Evolutionary conservation across 2,113 vertebrate species (phyloP), one percentile per base, ranked within the genome.

Genomic region (Corapipo altera): DNA sequence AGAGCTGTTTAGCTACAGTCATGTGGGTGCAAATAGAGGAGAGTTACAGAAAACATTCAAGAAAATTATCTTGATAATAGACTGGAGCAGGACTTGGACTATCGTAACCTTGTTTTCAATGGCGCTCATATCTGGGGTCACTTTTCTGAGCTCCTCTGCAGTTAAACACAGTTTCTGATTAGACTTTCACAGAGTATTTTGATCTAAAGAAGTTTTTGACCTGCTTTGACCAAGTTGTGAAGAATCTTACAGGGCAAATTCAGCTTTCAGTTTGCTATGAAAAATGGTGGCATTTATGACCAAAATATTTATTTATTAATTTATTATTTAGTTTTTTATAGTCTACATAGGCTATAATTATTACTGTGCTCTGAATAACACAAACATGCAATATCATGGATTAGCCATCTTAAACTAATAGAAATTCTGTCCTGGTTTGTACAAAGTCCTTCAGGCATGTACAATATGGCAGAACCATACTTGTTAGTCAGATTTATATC

Each of bases 381-480:
- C 21, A 65, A 15, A 90, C 79, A 83, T 58, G 17, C 24, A 65
- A 6, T 33, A 48, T 19, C 2, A 61, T 52, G 12, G 23, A 33
- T 57, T 84, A 57, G 8, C 23, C 12, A 35, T 67, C 24, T 76
- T 57, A 80, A 74, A 43, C 15, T 12, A 75, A 64, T 8, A 74
- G 18, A 85, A 79, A 85, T 61, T 75, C 48, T 54, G 8, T 85
- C 11, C 11, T 75, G 17, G 22, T 55, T 95, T 23, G 46, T 55
- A 51, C 23, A 18, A 78, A 72, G 14, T 55, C 21, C 18, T 15
- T 72, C 33, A 64, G 11, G 2, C 7, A 18, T 37, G 17, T 54
- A 80, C 0, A 0, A 18, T 48, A 44, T 5, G 5, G 2, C 10
- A 59, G n/a, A 78, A 54, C 33, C 10, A 7, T 43, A 19, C 3